These are phyloP conservation scores for Todiramphus chloris DNA, from an alignment of 2,113 vertebrate species.

Conservation along the genomic window DNA sequence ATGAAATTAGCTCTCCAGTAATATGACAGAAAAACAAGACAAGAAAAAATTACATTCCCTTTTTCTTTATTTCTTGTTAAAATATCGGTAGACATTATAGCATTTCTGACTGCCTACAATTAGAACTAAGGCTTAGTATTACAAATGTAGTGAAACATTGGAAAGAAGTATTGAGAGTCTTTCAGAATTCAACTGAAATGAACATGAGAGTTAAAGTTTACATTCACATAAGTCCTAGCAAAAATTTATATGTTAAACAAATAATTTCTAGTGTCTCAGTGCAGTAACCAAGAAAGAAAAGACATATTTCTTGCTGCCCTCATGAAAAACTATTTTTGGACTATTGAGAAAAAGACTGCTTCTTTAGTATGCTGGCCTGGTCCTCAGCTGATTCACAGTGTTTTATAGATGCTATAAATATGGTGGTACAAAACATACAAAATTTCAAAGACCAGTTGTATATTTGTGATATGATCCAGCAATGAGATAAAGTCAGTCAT, in stretches of 20 bases:
- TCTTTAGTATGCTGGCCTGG: neutral
- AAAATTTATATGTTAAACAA: neutral
- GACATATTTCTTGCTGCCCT: neutral
- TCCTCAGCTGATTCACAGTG: neutral
- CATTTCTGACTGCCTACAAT: neutral
- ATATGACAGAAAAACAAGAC: neutral
- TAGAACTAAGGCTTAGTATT: neutral
- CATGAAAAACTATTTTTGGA: neutral
- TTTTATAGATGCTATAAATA: slow-evolving; percentile 40
- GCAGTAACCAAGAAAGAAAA: neutral
- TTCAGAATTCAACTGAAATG: neutral
- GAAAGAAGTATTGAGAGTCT: neutral
- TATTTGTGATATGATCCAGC: neutral
- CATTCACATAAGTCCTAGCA: neutral
- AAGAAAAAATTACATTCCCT: fast-evolving
- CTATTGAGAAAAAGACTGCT: neutral
- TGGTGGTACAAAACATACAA: neutral
- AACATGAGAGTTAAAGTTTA: neutral
- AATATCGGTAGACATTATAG: neutral
- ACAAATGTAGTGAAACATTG: neutral
- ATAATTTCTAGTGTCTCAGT: neutral
- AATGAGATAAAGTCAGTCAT: neutral
- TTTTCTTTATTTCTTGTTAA: neutral
- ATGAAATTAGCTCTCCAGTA: neutral
- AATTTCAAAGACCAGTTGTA: slow-evolving; percentile 28